Percentiles rank a stretch among this genome's conserved stretches.
These are phyloP conservation scores for Nasua narica DNA, from an alignment of 2,797 vertebrate species.

Conservation along the genomic window DNA sequence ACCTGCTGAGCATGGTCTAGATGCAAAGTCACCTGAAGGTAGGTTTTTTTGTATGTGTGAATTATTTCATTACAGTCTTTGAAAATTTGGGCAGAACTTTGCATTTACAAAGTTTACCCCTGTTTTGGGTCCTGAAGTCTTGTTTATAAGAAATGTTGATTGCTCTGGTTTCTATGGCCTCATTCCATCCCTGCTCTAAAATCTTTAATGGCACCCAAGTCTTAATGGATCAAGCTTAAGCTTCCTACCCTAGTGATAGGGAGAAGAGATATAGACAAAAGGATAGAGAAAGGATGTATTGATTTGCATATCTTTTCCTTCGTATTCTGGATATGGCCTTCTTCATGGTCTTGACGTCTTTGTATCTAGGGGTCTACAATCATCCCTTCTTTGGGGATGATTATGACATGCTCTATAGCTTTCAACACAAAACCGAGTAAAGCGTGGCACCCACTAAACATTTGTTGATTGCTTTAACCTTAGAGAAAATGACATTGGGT, in stretches of 20 bases:
- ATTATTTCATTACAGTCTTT: background rate
- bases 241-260: background rate
- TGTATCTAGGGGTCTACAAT: background rate
- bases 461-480: background rate
- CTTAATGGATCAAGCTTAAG: background rate
- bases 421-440: background rate
- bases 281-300: background rate
- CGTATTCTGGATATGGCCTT: background rate
- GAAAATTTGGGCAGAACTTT: slow-evolving; percentile 25
- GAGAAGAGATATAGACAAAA: background rate
- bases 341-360: background rate
- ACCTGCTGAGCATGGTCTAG: background rate
- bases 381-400: background rate
- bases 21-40: background rate
- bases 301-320: background rate
- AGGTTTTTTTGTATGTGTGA: background rate
- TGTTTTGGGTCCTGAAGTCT: background rate
- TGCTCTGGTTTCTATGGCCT: background rate
- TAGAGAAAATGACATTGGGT: background rate
- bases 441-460: background rate
- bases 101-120: too few relatives aligned
- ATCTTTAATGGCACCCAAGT: background rate
- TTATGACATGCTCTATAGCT: background rate
- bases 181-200: background rate
- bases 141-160: background rate